Conservation (phyloP, 2,113 vertebrate genomes). For the Osmerus eperlanus region DNA sequence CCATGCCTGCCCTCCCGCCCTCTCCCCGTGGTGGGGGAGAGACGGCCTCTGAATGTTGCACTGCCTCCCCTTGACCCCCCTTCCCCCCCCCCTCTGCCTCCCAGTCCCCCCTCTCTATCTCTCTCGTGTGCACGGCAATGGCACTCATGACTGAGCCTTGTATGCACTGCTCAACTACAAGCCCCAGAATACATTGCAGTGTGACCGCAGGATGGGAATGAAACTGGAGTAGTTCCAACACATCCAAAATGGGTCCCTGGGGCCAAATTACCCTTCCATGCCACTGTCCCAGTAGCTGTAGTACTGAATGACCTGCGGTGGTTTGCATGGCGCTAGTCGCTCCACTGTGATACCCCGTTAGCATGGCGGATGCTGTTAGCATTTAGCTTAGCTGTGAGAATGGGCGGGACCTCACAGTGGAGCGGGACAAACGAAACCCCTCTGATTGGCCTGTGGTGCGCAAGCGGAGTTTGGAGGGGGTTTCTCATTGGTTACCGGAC, state of each 20-base stretch:
- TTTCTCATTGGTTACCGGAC: slow-evolving; percentile 2
- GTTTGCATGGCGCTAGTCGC: slow-evolving; percentile 73
- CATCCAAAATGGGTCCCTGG: slow-evolving; percentile 42
- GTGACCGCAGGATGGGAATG: slow-evolving; percentile 36
- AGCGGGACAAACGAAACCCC: slow-evolving; percentile 64
- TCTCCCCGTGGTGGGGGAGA: slow-evolving; percentile 37
- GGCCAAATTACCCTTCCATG: slow-evolving; percentile 34
- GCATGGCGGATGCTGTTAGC: slow-evolving; percentile 62
- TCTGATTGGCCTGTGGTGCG: slow-evolving; percentile 43
- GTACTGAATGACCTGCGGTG: slow-evolving; percentile 57
- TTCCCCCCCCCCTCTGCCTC: slow-evolving; percentile 36
- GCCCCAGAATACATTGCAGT: slow-evolving; percentile 51
- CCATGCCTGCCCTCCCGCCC: slow-evolving; percentile 41
- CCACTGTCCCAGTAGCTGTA: slow-evolving; percentile 53
- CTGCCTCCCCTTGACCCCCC: slow-evolving; percentile 26
- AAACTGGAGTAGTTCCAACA: slow-evolving; percentile 34
- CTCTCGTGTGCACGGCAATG: slow-evolving; percentile 66
- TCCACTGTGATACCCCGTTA: slow-evolving; percentile 66
- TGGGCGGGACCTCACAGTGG: slow-evolving; percentile 70
- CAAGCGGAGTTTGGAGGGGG: slow-evolving; percentile 30
- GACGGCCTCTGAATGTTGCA: slow-evolving; percentile 63
- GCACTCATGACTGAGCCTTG: slow-evolving; percentile 67
- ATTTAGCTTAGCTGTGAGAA: slow-evolving; percentile 62
- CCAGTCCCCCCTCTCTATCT: slow-evolving; percentile 38
- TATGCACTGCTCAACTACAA: slow-evolving; percentile 58